Base-by-base conservation (phyloP, 2,113 vertebrate species). In the Gallinago undulata region DNA sequence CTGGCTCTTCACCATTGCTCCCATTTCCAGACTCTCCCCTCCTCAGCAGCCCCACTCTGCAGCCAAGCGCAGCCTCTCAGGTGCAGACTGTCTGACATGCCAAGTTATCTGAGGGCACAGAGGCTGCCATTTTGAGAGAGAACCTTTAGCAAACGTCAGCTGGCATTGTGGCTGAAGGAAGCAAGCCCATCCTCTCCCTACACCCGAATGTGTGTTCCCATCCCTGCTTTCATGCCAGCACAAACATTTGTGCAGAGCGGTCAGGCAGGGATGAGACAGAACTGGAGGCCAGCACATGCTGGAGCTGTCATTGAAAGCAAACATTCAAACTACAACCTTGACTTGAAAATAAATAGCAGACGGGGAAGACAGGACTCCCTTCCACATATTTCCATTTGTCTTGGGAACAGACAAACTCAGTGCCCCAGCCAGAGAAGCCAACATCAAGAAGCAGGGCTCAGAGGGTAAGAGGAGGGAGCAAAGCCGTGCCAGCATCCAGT, bases 331-430 rank as follows among this genome's bases (percentile, higher is more conserved):
- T 59, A 67, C 80, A 95, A 63, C 69, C 85, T 48, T 87, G 87
- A 92, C 51, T 70, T 51, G 31, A 75, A 60, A 91, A 96, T 19
- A 94, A 93, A 89, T 17, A 84, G 64, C 51, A 92, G 48, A 91
- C 90, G 53, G 62, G 63, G 10, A 96, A 87, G 66, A 63, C 18
- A 85, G 31, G 55, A 63, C 64, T 94, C 64, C 64, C 18, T 82
- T 84, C 22, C 47, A 86, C 13, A 12, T 47, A 69, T 55, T 92
- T 57, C 59, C 62, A 37, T 68, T 83, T 86, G 60, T 30, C 39
- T 84, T 21, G 35, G 53, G 72, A 88, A 35, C 22, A 76, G 48
- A 45, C 19, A 87, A 73, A 84, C 69, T 62, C 55, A 19, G 50
- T 17, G 51, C 8, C 56, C 47, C 51, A 67, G 45, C 4, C 60